These are phyloP conservation scores for Bos taurus DNA, from an alignment of 2,113 vertebrate species.

Conservation along the genomic window DNA sequence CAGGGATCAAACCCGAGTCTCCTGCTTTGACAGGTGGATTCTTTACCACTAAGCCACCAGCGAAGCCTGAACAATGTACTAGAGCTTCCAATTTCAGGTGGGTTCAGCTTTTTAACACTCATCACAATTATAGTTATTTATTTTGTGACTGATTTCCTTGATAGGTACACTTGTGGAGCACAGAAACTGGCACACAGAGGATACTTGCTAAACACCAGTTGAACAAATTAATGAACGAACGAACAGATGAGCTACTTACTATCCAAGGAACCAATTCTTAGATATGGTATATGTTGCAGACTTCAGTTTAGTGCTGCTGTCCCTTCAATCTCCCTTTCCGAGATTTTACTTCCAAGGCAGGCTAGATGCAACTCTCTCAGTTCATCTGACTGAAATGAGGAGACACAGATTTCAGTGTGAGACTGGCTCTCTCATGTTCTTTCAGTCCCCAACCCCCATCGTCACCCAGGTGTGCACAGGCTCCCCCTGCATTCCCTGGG, in stretches of 20 bases:
- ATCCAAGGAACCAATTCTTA: neutral
- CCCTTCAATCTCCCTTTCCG: neutral
- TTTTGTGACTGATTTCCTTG: neutral
- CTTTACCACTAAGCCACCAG: neutral
- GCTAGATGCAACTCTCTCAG: neutral
- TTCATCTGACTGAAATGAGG: neutral
- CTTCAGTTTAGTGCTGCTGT: neutral
- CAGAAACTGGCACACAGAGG: neutral
- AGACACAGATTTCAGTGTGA: neutral
- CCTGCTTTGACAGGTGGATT: neutral
- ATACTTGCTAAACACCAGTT: neutral
- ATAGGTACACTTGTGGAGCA: neutral
- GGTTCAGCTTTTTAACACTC: neutral
- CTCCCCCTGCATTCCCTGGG: neutral
- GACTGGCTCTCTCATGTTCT: neutral
- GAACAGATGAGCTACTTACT: neutral
- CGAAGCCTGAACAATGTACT: neutral
- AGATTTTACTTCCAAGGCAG: neutral
- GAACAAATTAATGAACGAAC: neutral
- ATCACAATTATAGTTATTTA: neutral
- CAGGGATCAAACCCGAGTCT: neutral
- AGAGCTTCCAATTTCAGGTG: neutral
- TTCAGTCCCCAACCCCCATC: neutral
- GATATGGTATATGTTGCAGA: neutral
- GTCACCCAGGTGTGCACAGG: neutral